Evolutionary conservation across 2,113 vertebrate genomes (phyloP).

Genomic region (Mustela lutreola): DNA sequence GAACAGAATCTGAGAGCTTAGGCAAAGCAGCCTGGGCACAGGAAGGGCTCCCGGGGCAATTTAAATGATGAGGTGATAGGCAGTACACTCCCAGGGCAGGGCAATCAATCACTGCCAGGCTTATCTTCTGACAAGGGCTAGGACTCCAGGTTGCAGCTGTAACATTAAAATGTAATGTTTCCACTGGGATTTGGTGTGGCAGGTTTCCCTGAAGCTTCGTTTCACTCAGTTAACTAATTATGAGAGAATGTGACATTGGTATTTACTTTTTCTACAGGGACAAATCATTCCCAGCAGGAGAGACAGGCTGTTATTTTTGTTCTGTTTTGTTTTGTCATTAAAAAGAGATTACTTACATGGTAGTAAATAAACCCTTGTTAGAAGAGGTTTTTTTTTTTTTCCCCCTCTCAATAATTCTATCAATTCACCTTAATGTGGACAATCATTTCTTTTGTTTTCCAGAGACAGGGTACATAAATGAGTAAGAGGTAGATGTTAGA

Average conservation of each 20-base stretch:
- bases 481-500: not conserved
- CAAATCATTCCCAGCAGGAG: constrained; percentile 65
- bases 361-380: constrained; percentile 72
- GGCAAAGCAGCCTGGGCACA: constrained; percentile 47
- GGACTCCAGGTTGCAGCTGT: constrained; percentile 72
- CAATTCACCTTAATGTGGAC: constrained; percentile 38
- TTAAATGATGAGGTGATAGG: constrained; percentile 76
- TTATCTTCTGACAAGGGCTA: constrained; percentile 66
- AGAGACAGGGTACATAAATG: not conserved
- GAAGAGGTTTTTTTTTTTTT: not conserved
- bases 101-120: constrained; percentile 69
- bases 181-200: constrained; percentile 61
- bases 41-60: constrained; percentile 67
- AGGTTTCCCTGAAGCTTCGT: constrained; percentile 71
- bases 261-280: constrained; percentile 72
- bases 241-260: constrained; percentile 71
- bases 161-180: constrained; percentile 71
- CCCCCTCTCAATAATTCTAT: not conserved
- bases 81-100: constrained; percentile 56
- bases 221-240: constrained; percentile 75
- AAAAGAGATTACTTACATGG: constrained; percentile 74
- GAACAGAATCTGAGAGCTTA: constrained; percentile 52
- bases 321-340: constrained; percentile 73
- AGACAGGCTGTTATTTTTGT: constrained; percentile 66
- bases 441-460: constrained; percentile 30